Evolutionary conservation across 2,797 vertebrate species (phyloP).

Genomic region (Neolamprologus multifasciatus): DNA sequence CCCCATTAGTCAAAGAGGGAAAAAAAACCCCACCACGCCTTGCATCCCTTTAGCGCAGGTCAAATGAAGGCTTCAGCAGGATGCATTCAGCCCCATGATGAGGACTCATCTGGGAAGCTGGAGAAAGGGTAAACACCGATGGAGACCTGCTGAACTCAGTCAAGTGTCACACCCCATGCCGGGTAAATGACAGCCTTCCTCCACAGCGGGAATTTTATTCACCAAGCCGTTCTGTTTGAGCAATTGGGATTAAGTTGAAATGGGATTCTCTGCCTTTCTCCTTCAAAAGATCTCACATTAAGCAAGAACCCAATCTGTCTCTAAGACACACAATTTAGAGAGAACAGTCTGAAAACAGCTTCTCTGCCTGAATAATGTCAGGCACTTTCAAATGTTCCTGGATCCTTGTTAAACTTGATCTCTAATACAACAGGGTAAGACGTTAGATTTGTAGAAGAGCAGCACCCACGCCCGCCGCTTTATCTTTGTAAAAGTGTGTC

Average conservation of each 20-base stretch:
- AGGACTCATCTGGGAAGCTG: constrained; percentile 43
- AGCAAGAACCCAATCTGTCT: constrained; percentile 16
- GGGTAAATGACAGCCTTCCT: constrained; percentile 63
- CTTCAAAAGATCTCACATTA: constrained; percentile 16
- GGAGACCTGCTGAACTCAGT: constrained; percentile 53
- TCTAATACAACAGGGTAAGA: background rate
- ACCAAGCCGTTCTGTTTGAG: constrained; percentile 49
- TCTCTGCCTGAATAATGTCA: constrained; percentile 7
- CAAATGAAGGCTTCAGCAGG: background rate
- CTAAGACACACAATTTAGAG: background rate
- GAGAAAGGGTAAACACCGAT: constrained; percentile 52
- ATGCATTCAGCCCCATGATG: constrained; percentile 21
- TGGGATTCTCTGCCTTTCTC: constrained; percentile 15
- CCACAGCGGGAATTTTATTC: constrained; percentile 46
- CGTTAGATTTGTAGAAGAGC: background rate
- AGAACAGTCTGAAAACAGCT: background rate
- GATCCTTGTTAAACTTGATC: background rate
- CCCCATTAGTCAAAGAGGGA: background rate
- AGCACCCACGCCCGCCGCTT: background rate
- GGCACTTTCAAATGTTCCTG: constrained; percentile 3
- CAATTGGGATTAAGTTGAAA: constrained; percentile 42
- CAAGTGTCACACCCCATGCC: constrained; percentile 50
- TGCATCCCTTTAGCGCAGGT: background rate
- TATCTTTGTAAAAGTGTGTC: background rate
- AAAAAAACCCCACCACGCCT: fast-evolving